phyloP scores from a whole-genome alignment of 2,113 vertebrate genomes.

The Lepus europaeus region DNA sequence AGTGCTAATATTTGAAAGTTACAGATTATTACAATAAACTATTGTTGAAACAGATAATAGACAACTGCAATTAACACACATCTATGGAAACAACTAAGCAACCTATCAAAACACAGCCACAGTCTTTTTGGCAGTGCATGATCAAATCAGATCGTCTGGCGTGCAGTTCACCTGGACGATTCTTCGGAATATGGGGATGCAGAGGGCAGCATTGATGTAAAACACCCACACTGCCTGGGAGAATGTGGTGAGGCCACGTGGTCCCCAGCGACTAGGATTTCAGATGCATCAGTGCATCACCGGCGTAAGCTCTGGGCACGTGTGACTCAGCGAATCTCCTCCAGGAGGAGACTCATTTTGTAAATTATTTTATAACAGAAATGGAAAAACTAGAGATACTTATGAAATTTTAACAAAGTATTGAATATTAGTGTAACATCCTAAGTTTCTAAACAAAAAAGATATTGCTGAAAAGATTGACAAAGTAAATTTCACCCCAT shows the following conservation, averaged over 20 bases:
- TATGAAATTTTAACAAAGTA: neutral
- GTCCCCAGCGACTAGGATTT: neutral
- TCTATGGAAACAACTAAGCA: neutral
- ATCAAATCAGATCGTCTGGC: neutral
- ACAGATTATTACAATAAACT: neutral
- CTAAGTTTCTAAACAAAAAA: neutral
- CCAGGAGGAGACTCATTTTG: neutral
- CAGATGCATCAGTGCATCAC: neutral
- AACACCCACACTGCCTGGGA: neutral
- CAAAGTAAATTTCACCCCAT: neutral
- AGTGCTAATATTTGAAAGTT: neutral
- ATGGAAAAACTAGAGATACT: neutral
- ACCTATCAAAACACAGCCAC: neutral
- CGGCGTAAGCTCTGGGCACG: neutral
- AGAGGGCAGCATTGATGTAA: neutral
- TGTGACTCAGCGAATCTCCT: neutral
- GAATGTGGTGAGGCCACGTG: neutral
- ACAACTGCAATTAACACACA: neutral
- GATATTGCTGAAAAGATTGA: neutral
- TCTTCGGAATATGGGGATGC: neutral
- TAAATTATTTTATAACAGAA: neutral
- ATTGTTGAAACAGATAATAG: neutral
- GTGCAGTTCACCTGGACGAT: neutral
- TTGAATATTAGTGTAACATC: neutral
- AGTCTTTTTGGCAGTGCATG: neutral